Conservation (phyloP, 2,797 vertebrate species). For the Arnoldichthys spilopterus region DNA sequence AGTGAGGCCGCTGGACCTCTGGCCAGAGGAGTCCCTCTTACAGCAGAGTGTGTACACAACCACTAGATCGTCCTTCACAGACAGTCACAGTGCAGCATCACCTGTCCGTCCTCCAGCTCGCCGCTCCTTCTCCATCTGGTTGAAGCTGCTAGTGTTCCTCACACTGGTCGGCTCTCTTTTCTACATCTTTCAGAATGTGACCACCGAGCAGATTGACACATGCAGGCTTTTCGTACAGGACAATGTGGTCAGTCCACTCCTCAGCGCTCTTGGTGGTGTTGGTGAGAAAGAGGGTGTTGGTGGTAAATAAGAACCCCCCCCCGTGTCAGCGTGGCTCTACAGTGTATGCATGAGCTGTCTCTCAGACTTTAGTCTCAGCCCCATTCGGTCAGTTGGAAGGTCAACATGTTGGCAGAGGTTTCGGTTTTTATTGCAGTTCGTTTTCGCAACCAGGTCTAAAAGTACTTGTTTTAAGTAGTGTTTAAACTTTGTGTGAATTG, state of each 20-base stretch:
- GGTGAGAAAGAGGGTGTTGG: conserved; percentile 1
- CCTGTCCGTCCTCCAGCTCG: conserved; percentile 72
- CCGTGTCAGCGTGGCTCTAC: neutral
- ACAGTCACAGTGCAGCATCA: conserved; percentile 71
- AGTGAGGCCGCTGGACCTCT: conserved; percentile 77
- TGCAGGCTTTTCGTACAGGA: conserved; percentile 67
- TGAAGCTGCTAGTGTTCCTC: conserved; percentile 87
- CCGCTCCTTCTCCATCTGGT: conserved; percentile 81
- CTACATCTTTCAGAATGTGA: conserved; percentile 93
- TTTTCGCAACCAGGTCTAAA: conserved; percentile 45
- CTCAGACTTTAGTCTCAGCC: conserved; percentile 49
- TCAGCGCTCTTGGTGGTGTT: conserved; percentile 30
- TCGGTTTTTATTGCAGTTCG: conserved; percentile 37
- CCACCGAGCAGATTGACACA: conserved; percentile 84
- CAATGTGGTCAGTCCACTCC: conserved; percentile 50
- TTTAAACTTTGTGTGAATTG: conserved; percentile 41
- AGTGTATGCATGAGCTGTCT: conserved; percentile 43
- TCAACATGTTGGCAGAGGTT: conserved; percentile 42
- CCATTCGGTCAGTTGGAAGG: conserved; percentile 21
- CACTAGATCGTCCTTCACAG: conserved; percentile 61
- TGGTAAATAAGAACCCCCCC: conserved; percentile 26
- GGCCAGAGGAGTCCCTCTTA: conserved; percentile 77
- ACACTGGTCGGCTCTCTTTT: conserved; percentile 82
- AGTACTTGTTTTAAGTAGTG: conserved; percentile 51
- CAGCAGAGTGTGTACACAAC: conserved; percentile 59